These are phyloP conservation scores for Drosophila trichaetosa DNA, from an alignment of 2,888 invertebrate species.

Conservation along the genomic window DNA sequence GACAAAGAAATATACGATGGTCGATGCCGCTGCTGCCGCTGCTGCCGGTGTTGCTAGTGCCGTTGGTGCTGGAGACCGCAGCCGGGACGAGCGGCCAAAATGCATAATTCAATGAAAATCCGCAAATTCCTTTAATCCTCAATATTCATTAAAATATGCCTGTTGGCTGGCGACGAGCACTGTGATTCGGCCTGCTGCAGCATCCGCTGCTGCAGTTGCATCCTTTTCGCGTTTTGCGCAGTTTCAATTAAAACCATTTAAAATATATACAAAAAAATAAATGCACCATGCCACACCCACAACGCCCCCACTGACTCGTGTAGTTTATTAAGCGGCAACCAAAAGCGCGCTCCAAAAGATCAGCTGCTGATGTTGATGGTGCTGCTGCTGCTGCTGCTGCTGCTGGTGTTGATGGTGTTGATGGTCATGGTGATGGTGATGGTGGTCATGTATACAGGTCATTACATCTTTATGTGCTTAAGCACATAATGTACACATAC, in stretches of 20 bases:
- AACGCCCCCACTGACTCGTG: slow-evolving; percentile 34
- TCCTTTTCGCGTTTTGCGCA: slow-evolving; percentile 43
- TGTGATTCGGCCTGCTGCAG: slow-evolving; percentile 52
- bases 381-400: slow-evolving; percentile 3
- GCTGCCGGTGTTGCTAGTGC: slow-evolving; percentile 20
- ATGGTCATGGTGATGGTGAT: slow-evolving; percentile 8
- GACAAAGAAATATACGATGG: slow-evolving; percentile 79
- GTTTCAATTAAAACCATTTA: slow-evolving; percentile 84
- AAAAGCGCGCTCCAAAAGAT: slow-evolving; percentile 41
- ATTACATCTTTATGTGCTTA: slow-evolving; percentile 76
- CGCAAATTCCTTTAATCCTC: slow-evolving; percentile 85
- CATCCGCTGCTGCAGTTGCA: slow-evolving; percentile 21
- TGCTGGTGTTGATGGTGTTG: slow-evolving; percentile 21
- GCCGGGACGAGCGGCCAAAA: slow-evolving; percentile 72
- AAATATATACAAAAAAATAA: slow-evolving; percentile 40
- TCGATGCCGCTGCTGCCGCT: slow-evolving; percentile 28
- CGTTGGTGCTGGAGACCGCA: slow-evolving; percentile 45
- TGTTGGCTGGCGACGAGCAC: slow-evolving; percentile 37
- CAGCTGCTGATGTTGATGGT: slow-evolving; percentile 35
- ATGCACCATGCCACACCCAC: slow-evolving; percentile 40
- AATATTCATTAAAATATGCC: slow-evolving; percentile 84
- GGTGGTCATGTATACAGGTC: slow-evolving; percentile 65
- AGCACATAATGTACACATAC: slow-evolving; percentile 67
- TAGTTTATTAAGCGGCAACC: slow-evolving; percentile 69
- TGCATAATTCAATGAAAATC: slow-evolving; percentile 85